A percentile compares a stretch with the other conserved stretches of the same genome.
Evolutionary conservation across 1,140 invertebrate genomes (phyloP).

Genomic region (Spodoptera litura): DNA sequence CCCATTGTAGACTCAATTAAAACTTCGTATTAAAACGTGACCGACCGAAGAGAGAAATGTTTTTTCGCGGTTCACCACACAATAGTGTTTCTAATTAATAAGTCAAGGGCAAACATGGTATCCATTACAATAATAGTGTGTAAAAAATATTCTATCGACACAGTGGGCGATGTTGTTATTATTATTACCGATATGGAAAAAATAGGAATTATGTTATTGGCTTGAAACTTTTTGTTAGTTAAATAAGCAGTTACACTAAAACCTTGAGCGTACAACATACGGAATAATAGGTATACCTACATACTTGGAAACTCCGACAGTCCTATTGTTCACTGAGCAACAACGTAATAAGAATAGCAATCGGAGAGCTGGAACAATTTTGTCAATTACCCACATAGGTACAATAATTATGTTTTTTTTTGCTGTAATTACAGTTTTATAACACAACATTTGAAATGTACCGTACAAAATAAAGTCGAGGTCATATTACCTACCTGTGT

Average conservation of each 20-base stretch:
- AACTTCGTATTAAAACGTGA: constrained; percentile 23
- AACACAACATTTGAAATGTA: constrained; percentile 26
- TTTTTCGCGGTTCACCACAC: constrained; percentile 2
- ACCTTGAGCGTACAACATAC: constrained; percentile 1
- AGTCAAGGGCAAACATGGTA: constrained; percentile 43
- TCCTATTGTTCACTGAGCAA: constrained; percentile 21
- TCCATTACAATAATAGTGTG: not conserved
- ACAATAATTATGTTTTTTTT: constrained; percentile 4
- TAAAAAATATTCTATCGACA: not conserved
- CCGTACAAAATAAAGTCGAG: constrained; percentile 44
- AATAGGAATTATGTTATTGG: not conserved
- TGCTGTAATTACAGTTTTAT: constrained; percentile 30
- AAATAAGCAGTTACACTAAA: not conserved
- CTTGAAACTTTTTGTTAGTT: constrained; percentile 11
- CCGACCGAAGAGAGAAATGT: not conserved
- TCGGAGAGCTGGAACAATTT: constrained; percentile 5
- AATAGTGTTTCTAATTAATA: constrained; percentile 18
- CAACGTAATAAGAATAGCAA: constrained; percentile 12
- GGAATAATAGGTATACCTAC: not conserved
- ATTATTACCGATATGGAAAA: not conserved
- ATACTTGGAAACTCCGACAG: constrained; percentile 3
- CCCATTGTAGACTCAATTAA: not conserved
- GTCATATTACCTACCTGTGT: constrained; percentile 32
- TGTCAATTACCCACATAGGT: constrained; percentile 23
- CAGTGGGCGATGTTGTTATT: not conserved